Evolutionary conservation across 2,888 invertebrate genomes (phyloP), one percentile per base, ranked within the genome.

Genomic region (Zaprionus lineosus): DNA sequence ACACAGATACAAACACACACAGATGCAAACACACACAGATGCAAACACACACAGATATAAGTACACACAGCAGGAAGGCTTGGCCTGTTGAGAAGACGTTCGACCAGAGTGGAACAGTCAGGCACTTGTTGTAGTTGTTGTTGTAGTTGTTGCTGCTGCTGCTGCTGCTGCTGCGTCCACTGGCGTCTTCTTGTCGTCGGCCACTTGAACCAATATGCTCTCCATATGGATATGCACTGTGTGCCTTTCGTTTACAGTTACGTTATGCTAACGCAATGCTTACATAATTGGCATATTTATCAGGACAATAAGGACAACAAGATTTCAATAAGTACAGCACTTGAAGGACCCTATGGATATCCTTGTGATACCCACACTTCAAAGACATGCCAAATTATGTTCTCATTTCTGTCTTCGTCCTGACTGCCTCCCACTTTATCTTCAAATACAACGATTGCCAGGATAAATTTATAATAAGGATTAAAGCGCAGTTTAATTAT

Each of bases 171-270:
- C 48, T 51, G 33, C 24, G 39, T 61, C 46, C 40, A 43, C 7
- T 73, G 81, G 62, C 62, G 63, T 56, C 77, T 57, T 58, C 37
- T 53, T 74, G 64, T 70, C 70, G 71, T 58, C 67, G 67, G 46
- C 66, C 61, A 50, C 77, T 81, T 59, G 41, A 64, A 50, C 62
- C 69, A 79, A 84, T 86, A 77, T 86, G 79, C 58, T 66, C 57
- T 59, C 78, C 79, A 79, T 79, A 86, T 79, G 86, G 79, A 60
- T n/a, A n/a, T 77, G 51, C 55, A 76, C 64, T 62, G 47, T 50
- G 63, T 61, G 57, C 69, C 15, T 44, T 33, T 51, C 21, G 47
- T 56, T 81, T 43, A 74, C 67, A 41, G 72, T 71, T 79, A 67
- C 52, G 36, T 41, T 63, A 61, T 56, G 52, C 64, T 53, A 19